Percentiles rank a stretch among this genome's conserved stretches.
phyloP scores from a whole-genome alignment of 2,797 vertebrate species.

The Tragopan temminckii region DNA sequence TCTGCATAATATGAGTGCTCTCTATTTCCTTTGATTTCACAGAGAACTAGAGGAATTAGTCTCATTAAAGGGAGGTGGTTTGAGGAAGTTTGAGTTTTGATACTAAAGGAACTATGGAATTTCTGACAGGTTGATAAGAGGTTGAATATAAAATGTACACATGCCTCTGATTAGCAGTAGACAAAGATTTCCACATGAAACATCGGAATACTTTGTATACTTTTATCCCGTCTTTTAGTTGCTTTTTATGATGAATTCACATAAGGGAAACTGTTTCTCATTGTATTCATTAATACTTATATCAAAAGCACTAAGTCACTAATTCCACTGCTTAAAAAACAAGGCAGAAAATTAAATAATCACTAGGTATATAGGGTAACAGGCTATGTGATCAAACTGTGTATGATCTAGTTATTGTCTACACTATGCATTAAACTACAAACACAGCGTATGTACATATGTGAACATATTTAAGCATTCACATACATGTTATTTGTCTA shows the following conservation, averaged over 20 bases:
- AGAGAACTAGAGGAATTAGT: background rate
- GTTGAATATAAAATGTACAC: slow-evolving; percentile 13
- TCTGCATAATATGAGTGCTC: background rate
- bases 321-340: slow-evolving; percentile 47
- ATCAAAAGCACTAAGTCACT: slow-evolving; percentile 55
- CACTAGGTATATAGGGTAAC: background rate
- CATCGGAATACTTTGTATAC: slow-evolving; percentile 37
- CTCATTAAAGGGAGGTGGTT: background rate
- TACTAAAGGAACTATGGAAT: background rate
- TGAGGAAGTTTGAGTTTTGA: background rate
- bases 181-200: slow-evolving; percentile 36
- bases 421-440: background rate
- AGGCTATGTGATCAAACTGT: background rate
- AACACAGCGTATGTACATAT: background rate
- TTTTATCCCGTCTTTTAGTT: slow-evolving; percentile 58
- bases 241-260: slow-evolving; percentile 52
- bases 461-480: background rate
- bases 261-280: slow-evolving; percentile 52
- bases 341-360: slow-evolving; percentile 38
- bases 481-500: background rate
- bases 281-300: slow-evolving; percentile 37
- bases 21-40: slow-evolving; percentile 2
- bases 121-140: background rate
- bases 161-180: slow-evolving; percentile 29
- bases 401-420: background rate